phyloP scores from a whole-genome alignment of 2,113 vertebrate species.

The Callopanchax toddi region DNA sequence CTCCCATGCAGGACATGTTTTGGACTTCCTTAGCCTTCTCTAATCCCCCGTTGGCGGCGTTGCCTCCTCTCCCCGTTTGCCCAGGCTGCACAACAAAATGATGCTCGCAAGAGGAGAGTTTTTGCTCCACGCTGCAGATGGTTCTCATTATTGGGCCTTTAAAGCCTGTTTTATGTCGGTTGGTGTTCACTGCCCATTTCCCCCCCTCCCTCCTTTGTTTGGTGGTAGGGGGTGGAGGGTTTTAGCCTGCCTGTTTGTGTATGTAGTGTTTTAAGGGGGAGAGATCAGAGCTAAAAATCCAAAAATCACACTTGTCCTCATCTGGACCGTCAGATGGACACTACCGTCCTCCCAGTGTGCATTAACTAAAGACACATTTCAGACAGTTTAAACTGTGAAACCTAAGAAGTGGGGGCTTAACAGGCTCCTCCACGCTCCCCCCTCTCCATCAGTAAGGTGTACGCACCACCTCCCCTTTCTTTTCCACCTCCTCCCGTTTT shows the following conservation, averaged over 20 bases:
- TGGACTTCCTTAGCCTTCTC: slow-evolving; percentile 53
- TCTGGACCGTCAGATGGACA: slow-evolving; percentile 54
- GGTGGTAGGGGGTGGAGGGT: slow-evolving; percentile 54
- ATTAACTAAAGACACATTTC: slow-evolving; percentile 65
- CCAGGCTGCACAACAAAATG: slow-evolving; percentile 52
- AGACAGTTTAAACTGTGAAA: slow-evolving; percentile 63
- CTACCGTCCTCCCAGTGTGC: slow-evolving; percentile 38
- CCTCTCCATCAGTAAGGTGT: slow-evolving; percentile 26
- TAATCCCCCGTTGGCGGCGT: slow-evolving; percentile 61
- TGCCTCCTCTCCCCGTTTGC: slow-evolving; percentile 41
- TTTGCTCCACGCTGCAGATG: slow-evolving; percentile 75
- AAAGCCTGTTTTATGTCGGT: slow-evolving; percentile 81
- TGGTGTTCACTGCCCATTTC: slow-evolving; percentile 76
- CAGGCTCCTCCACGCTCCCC: slow-evolving; percentile 29
- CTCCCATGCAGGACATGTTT: slow-evolving; percentile 63
- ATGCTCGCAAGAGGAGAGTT: slow-evolving; percentile 35
- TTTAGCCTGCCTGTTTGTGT: slow-evolving; percentile 55
- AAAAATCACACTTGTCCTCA: slow-evolving; percentile 24
- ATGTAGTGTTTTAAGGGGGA: slow-evolving; percentile 39
- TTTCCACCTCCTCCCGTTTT: slow-evolving; percentile 61
- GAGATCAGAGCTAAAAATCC: slow-evolving; percentile 42
- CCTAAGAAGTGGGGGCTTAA: slow-evolving; percentile 56
- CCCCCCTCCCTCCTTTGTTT: slow-evolving; percentile 65
- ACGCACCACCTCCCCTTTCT: slow-evolving; percentile 16
- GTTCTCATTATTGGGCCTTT: slow-evolving; percentile 83